Evolutionary conservation across 2,888 invertebrate species (phyloP).

Genomic region (Eupithecia insigniata): DNA sequence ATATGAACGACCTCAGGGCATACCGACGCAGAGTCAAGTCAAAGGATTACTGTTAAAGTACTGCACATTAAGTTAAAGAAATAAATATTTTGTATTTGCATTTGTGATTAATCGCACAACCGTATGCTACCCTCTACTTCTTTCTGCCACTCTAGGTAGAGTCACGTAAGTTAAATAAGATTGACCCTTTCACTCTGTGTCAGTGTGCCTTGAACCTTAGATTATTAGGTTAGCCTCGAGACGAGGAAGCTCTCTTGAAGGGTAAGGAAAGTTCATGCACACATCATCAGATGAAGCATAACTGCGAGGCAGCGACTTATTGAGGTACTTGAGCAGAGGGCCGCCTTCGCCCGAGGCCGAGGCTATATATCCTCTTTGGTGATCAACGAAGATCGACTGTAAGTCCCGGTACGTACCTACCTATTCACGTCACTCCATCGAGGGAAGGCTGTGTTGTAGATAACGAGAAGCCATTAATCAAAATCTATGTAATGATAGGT

Average conservation of each 20-base stretch:
- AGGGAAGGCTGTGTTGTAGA: not conserved
- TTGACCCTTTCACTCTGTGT: not conserved
- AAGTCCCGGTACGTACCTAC: not conserved
- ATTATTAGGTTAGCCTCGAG: not conserved
- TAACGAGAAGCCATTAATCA: not conserved
- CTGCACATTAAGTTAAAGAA: no score
- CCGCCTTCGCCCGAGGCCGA: not conserved
- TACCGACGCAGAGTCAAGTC: not conserved
- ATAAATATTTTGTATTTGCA: no score
- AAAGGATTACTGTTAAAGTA: no score
- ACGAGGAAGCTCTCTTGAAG: not conserved
- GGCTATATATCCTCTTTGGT: not conserved
- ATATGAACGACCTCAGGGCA: not conserved
- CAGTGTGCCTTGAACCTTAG: not conserved
- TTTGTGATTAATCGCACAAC: not conserved
- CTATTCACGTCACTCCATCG: constrained; percentile 1
- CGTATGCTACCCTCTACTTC: not conserved
- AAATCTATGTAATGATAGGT: not conserved
- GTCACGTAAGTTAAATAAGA: not conserved
- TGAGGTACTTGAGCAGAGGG: not conserved
- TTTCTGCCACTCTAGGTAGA: not conserved
- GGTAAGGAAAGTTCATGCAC: not conserved
- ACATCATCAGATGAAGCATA: not conserved
- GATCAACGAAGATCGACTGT: not conserved
- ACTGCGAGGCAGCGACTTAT: not conserved